Conservation (phyloP, 2,888 invertebrate genomes). For the Pteria penguin region DNA sequence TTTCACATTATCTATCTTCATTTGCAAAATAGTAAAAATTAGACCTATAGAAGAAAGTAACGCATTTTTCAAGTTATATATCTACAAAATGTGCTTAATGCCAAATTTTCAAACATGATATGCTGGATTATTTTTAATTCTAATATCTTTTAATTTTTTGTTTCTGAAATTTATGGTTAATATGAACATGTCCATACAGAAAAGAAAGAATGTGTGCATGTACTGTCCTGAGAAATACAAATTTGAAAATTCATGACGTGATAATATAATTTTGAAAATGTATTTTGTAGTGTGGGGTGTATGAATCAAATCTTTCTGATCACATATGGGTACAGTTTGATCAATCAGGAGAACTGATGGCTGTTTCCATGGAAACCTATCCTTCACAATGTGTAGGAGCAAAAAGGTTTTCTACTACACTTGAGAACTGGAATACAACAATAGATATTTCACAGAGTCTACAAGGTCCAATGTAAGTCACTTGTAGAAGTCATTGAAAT, state of each 20-base stretch:
- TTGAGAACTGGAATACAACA: constrained; percentile 85
- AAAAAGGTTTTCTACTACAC: constrained; percentile 57
- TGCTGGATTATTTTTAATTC: too few species aligned
- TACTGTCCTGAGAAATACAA: too few species aligned
- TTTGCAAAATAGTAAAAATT: too few species aligned
- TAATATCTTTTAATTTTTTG: neutral
- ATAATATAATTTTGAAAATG: too few species aligned
- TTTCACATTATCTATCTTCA: too few species aligned
- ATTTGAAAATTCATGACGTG: too few species aligned
- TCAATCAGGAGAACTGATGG: constrained; percentile 88
- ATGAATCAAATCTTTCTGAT: constrained; percentile 89
- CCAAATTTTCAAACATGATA: too few species aligned
- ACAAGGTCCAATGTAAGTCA: constrained; percentile 88
- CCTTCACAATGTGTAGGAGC: constrained; percentile 80
- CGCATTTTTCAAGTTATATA: too few species aligned
- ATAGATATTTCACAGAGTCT: constrained; percentile 90
- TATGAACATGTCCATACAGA: neutral
- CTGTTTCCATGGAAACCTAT: constrained; percentile 77
- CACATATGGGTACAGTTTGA: constrained; percentile 89
- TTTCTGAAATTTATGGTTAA: neutral
- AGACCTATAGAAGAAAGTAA: too few species aligned
- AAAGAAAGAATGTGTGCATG: too few species aligned
- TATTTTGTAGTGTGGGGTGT: constrained; percentile 84
- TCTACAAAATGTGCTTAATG: too few species aligned
- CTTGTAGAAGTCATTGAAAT: too few species aligned